Base-by-base conservation (phyloP, 2,113 vertebrate genomes). In the Caranx ignobilis region DNA sequence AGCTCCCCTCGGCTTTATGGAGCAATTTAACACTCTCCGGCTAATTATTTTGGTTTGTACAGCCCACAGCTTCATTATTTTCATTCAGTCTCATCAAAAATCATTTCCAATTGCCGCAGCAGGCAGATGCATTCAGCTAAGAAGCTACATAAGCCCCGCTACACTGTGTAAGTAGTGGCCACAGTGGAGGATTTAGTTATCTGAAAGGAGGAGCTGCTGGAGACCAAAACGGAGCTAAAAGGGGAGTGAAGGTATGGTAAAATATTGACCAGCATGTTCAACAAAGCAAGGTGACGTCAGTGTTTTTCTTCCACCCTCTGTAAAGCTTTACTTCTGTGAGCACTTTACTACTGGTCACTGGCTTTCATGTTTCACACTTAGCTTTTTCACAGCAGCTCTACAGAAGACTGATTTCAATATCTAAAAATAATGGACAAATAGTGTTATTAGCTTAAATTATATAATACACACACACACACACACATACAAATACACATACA, bases 1-100 rank as follows among this genome's bases (percentile, higher is more conserved):
- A 75, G 64, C 62, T 75, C 19, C 61, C 37, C 21, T 41, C 45
- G 67, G 50, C 48, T 71, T 66, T 79, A 76, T 74, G 56, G 19
- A 70, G 52, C 52, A 54, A 65, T 76, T 83, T 50, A 69, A 32
- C 41, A 32, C 61, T 59, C 16, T 60, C 61, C 31, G 18, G 70
- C 55, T 69, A 10, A 34, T 75, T 67, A 66, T 77, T 81, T 66
- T 39, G 32, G 26, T 26, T 57, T 66, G 74, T 34, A 43, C 10
- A 35, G 67, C 55, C 55, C 6, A 62, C 32, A 37, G 34, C 21
- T 57, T n/a, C 56, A 26, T 62, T 65, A 66, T 59, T 74, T 66
- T 21, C 5, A 21, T 79, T 83, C 34, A 10, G n/a, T 55, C n/a
- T 54, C 50, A 54, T 39, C 21, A 34, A 54, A 65, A 26, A 47